These are phyloP conservation scores for Pocota personata DNA, from an alignment of 2,888 invertebrate genomes.

Conservation along the genomic window DNA sequence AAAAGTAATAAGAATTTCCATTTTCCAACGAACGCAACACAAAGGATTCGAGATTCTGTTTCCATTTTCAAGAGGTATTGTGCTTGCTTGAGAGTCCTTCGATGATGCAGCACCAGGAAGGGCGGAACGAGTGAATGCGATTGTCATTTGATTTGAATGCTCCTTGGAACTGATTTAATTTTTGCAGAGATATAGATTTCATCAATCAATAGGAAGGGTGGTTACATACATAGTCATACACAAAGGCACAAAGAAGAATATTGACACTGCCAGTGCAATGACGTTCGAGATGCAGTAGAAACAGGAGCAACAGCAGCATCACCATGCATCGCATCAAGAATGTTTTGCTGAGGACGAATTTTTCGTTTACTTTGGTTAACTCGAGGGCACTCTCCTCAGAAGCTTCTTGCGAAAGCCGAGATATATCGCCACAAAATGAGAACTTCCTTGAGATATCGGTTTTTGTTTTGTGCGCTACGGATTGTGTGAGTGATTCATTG, in stretches of 20 bases:
- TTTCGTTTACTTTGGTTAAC: slow-evolving; percentile 71
- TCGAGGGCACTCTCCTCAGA: slow-evolving; percentile 52
- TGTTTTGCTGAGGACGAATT: slow-evolving; percentile 67
- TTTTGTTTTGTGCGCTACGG: slow-evolving; percentile 27
- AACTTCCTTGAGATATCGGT: slow-evolving; percentile 57
- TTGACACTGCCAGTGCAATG: slow-evolving; percentile 45
- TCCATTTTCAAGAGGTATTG: slow-evolving; percentile 57
- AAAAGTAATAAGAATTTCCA: slow-evolving; percentile 57
- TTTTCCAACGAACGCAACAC: slow-evolving; percentile 18
- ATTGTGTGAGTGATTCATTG: slow-evolving; percentile 70
- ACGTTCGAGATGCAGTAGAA: slow-evolving; percentile 46
- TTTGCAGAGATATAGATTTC: slow-evolving; percentile 62
- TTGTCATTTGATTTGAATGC: slow-evolving; percentile 70
- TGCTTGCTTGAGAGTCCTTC: slow-evolving; percentile 48
- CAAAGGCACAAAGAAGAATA: slow-evolving; percentile 33
- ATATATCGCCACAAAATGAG: slow-evolving; percentile 34
- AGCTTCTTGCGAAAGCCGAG: slow-evolving; percentile 15
- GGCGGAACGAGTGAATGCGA: slow-evolving; percentile 50
- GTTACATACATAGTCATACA: slow-evolving; percentile 16
- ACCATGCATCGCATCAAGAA: slow-evolving; percentile 26
- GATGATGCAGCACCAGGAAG: background rate
- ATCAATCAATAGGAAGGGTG: slow-evolving; percentile 50
- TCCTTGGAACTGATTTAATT: slow-evolving; percentile 72
- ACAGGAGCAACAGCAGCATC: slow-evolving; percentile 37
- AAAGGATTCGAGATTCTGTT: slow-evolving; percentile 57